phyloP scores from a whole-genome alignment of 2,888 invertebrate species.

The Chydorus sphaericus region DNA sequence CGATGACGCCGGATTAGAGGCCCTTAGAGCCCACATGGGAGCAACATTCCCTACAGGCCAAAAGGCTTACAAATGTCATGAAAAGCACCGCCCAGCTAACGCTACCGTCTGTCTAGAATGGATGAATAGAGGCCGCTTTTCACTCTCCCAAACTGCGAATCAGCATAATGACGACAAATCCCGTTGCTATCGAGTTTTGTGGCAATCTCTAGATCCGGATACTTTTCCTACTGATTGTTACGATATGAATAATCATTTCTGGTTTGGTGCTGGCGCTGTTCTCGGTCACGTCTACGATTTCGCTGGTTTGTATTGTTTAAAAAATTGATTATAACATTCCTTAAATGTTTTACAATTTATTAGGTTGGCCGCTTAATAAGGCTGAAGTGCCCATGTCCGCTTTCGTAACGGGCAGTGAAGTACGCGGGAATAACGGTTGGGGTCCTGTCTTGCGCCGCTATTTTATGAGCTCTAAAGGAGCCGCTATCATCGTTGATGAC shows the following conservation, averaged over 20 bases:
- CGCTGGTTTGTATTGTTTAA: slow-evolving; percentile 19
- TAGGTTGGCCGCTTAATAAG: slow-evolving; percentile 63
- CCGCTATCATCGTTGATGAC: slow-evolving; percentile 59
- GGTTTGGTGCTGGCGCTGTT: slow-evolving; percentile 20
- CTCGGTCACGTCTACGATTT: slow-evolving; percentile 1
- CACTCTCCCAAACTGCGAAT: slow-evolving; percentile 37
- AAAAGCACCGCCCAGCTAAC: slow-evolving; percentile 41
- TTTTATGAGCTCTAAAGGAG: slow-evolving; percentile 72
- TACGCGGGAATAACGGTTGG: slow-evolving; percentile 35
- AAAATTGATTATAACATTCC: neutral
- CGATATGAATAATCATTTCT: slow-evolving; percentile 40
- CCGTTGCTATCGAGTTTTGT: slow-evolving; percentile 71
- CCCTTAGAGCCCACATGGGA: slow-evolving; percentile 50
- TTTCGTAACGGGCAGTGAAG: slow-evolving; percentile 54
- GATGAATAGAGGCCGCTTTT: slow-evolving; percentile 57
- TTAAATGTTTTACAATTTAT: too few species aligned
- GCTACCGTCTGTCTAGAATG: slow-evolving; percentile 62
- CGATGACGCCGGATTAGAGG: slow-evolving; percentile 51
- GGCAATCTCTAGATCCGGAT: slow-evolving; percentile 55
- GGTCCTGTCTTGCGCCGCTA: slow-evolving; percentile 70
- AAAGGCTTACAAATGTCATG: slow-evolving; percentile 30
- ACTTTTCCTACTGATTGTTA: slow-evolving; percentile 68
- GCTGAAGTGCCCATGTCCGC: slow-evolving; percentile 58
- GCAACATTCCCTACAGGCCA: slow-evolving; percentile 25
- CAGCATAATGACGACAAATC: slow-evolving; percentile 23